Evolutionary conservation across 2,113 vertebrate genomes (phyloP), one percentile per base, ranked within the genome.

Genomic region (Arenaria interpres): DNA sequence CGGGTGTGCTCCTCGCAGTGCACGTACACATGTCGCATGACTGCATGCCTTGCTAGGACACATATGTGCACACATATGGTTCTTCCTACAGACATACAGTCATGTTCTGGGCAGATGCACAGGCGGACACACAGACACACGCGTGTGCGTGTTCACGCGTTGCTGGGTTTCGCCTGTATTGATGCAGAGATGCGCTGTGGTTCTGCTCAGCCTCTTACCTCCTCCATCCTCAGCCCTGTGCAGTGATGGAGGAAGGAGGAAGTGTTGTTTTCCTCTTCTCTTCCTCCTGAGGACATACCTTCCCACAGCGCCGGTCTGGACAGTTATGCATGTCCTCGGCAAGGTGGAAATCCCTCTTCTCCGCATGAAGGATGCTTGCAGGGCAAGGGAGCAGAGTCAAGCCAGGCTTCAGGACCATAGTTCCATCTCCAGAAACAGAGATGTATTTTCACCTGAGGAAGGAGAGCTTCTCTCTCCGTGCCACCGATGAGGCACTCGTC

Each of bases 81-180:
- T 57, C n/a, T 28, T 11, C 27, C 64, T 28, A 1, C 0, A 8
- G 77, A 13, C n/a, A 57, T n/a, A 4, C 2, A 3, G 20, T 24
- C 0, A 0, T 51, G 59, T 50, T 64, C 28, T 0, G 6, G 35
- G 60, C 30, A 15, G 19, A 20, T 7, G 51, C 75, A 8, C 37
- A 32, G 12, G 5, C 0, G 2, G 11, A 9, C 32, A 18, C 4
- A 0, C 39, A 50, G 43, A 3, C 73, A 25, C 81, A 32, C 0
- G 1, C 0, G 1, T 12, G 59, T 78, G 51, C 2, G 0, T 2
- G 3, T 16, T 10, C 17, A 4, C 0, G 2, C 22, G 0, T 46
- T 10, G 20, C 62, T 53, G 67, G 54, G 15, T 25, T 79, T 64
- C 28, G 28, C 43, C 33, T 2, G 10, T 19, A 9, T 14, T 7